phyloP scores from a whole-genome alignment of 2,888 invertebrate genomes.

The Platynereis dumerilii region DNA sequence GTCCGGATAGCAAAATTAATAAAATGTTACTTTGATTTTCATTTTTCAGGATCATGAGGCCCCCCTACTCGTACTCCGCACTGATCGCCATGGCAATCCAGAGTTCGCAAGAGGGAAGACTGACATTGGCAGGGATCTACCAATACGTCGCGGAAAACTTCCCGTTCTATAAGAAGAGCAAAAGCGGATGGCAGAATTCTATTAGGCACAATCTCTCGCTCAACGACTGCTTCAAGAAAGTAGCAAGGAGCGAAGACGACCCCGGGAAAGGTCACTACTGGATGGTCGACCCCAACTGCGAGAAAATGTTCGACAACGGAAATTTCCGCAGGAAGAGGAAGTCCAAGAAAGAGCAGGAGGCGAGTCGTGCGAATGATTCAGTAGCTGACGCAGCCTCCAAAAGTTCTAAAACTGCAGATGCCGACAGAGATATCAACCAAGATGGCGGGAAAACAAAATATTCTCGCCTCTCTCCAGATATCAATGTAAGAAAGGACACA shows the following conservation, averaged over 20 bases:
- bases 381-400: too few species aligned
- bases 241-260: constrained; percentile 29
- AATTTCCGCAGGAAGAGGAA: constrained; percentile 36
- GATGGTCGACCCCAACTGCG: constrained; percentile 38
- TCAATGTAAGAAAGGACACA: too few species aligned
- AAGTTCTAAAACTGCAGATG: too few species aligned
- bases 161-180: constrained; percentile 40
- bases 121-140: constrained; percentile 42
- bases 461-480: too few species aligned
- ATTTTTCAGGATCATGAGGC: constrained; percentile 34
- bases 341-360: constrained; percentile 24
- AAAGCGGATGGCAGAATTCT: constrained; percentile 45
- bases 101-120: constrained; percentile 31
- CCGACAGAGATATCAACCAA: too few species aligned
- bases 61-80: constrained; percentile 45
- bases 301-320: constrained; percentile 39
- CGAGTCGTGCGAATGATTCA: background rate
- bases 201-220: constrained; percentile 43
- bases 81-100: constrained; percentile 44
- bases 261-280: constrained; percentile 38
- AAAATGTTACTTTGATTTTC: too few species aligned
- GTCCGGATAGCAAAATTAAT: too few species aligned
- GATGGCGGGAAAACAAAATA: too few species aligned
- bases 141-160: constrained; percentile 38
- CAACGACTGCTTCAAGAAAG: constrained; percentile 42